phyloP scores from a whole-genome alignment of 2,113 vertebrate genomes.

The Stictonetta naevosa region DNA sequence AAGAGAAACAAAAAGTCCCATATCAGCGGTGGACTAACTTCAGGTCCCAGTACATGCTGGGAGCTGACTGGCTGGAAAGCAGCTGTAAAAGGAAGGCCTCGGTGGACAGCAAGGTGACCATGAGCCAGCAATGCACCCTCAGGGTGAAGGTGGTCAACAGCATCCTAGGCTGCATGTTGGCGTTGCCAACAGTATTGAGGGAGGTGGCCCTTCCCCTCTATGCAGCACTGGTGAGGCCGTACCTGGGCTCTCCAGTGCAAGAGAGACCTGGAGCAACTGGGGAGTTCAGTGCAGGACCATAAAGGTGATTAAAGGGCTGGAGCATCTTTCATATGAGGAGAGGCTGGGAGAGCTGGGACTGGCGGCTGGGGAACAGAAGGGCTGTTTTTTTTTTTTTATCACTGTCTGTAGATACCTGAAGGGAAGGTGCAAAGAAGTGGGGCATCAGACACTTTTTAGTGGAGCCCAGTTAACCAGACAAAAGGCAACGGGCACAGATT shows the following conservation, averaged over 20 bases:
- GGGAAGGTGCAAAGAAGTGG: neutral
- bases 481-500: neutral
- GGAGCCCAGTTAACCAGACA: no score
- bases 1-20: neutral
- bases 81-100: neutral
- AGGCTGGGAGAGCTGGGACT: neutral
- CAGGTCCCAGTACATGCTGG: neutral
- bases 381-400: no score
- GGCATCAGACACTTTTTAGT: no score
- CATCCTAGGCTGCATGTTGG: neutral
- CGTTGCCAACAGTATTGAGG: neutral
- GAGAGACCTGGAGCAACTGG: neutral
- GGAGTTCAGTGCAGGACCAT: neutral
- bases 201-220: neutral
- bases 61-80: neutral
- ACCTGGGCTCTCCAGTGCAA: no score
- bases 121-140: neutral
- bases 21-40: neutral
- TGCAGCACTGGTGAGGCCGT: neutral
- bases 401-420: neutral
- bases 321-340: neutral
- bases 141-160: neutral
- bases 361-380: neutral
- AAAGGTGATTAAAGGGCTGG: neutral
- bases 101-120: neutral